Evolutionary conservation across 2,113 vertebrate species (phyloP).

Genomic region (Dromaius novaehollandiae): DNA sequence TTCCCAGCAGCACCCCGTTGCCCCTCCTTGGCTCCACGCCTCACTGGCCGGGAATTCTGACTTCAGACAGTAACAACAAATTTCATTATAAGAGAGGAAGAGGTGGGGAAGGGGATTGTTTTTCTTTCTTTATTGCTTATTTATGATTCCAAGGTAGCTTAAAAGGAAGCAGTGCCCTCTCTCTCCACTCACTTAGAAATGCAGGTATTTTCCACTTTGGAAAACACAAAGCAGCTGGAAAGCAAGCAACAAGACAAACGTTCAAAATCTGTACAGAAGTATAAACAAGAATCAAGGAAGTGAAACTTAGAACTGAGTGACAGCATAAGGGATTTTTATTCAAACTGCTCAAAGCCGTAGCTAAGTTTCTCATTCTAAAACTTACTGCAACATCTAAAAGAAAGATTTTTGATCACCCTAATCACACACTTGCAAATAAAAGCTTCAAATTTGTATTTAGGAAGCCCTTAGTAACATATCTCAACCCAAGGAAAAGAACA

Average conservation of each 20-base stretch:
- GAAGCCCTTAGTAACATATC: neutral
- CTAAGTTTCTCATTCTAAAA: neutral
- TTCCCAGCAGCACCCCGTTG: neutral
- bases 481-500: accelerated
- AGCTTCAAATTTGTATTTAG: neutral
- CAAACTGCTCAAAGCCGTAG: neutral
- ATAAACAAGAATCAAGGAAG: neutral
- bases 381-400: neutral
- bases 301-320: neutral
- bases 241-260: neutral
- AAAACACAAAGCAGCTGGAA: neutral
- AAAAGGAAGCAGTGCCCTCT: neutral
- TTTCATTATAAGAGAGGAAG: neutral
- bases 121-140: neutral
- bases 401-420: neutral
- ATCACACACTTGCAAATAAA: neutral
- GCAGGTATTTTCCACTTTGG: neutral
- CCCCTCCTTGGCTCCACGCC: neutral
- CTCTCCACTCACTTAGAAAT: neutral
- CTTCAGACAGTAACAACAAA: neutral
- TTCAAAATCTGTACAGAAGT: neutral
- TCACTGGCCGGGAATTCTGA: neutral
- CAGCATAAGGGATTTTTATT: neutral
- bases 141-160: neutral
- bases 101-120: neutral